phyloP scores from a whole-genome alignment of 2,113 vertebrate genomes.

The Dicerorhinus sumatrensis region DNA sequence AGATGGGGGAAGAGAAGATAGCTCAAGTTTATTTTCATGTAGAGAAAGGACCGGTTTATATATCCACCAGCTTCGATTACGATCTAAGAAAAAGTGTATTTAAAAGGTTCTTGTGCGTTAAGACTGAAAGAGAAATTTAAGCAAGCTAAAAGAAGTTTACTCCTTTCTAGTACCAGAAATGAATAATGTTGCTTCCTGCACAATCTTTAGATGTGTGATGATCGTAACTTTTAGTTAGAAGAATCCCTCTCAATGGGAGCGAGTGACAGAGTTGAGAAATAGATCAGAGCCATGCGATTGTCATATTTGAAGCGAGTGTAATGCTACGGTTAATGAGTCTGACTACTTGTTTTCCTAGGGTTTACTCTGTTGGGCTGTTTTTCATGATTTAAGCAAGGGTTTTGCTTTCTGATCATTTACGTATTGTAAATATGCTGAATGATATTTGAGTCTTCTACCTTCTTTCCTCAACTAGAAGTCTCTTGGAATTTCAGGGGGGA shows the following conservation, averaged over 20 bases:
- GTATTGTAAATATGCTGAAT: background rate
- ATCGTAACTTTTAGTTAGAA: background rate
- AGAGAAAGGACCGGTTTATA: background rate
- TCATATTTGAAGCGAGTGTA: background rate
- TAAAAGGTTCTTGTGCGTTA: constrained; percentile 19
- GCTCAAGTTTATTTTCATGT: background rate
- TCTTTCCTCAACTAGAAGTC: background rate
- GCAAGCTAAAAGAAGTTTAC: background rate
- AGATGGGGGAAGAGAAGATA: background rate
- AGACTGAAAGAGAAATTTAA: background rate
- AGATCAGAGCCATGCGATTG: background rate
- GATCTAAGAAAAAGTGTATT: background rate
- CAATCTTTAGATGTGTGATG: background rate
- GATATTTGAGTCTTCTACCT: background rate
- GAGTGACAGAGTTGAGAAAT: background rate
- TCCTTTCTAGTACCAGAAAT: background rate
- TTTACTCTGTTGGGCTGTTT: background rate
- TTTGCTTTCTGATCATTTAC: constrained; percentile 14
- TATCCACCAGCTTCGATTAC: background rate
- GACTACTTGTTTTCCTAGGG: background rate
- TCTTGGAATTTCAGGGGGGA: background rate
- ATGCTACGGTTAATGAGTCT: constrained; percentile 20
- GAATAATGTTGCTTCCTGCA: background rate
- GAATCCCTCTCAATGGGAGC: background rate
- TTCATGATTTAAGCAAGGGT: background rate